Conservation (phyloP, 1,140 invertebrate genomes). For the Zaprionus nigranus region DNA sequence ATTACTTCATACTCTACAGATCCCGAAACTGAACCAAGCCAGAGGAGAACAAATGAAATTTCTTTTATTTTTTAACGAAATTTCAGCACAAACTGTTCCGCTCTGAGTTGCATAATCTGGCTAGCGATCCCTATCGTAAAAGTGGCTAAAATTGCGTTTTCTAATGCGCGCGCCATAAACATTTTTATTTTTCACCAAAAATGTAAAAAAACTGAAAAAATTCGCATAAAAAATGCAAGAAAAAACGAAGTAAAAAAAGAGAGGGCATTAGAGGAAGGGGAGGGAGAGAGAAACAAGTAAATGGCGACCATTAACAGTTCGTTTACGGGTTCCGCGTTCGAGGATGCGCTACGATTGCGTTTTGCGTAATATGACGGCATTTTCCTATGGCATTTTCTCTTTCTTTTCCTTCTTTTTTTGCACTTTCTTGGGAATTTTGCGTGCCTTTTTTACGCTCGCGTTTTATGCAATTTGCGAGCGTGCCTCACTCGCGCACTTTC, state of each 20-base stretch:
- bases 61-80: not conserved
- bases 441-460: constrained; percentile 47
- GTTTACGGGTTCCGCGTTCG: constrained; percentile 5
- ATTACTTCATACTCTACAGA: not conserved
- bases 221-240: constrained; percentile 21
- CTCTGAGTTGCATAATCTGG: constrained; percentile 21
- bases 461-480: constrained; percentile 43
- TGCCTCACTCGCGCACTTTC: not conserved
- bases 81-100: not conserved
- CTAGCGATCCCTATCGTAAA: constrained; percentile 29
- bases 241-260: not conserved
- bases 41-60: not conserved
- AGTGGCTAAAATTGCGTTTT: constrained; percentile 9
- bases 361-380: constrained; percentile 60
- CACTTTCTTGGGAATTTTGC: constrained; percentile 25
- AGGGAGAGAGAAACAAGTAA: constrained; percentile 6
- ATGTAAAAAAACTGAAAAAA: not conserved
- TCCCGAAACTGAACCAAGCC: not conserved
- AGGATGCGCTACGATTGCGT: constrained; percentile 36
- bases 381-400: constrained; percentile 2
- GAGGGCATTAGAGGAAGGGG: not conserved
- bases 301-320: constrained; percentile 14
- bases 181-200: not conserved
- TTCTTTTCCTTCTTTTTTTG: constrained; percentile 5
- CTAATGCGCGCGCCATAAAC: constrained; percentile 39